These are phyloP conservation scores for Meteorus colon DNA, from an alignment of 2,888 invertebrate genomes.

Conservation along the genomic window DNA sequence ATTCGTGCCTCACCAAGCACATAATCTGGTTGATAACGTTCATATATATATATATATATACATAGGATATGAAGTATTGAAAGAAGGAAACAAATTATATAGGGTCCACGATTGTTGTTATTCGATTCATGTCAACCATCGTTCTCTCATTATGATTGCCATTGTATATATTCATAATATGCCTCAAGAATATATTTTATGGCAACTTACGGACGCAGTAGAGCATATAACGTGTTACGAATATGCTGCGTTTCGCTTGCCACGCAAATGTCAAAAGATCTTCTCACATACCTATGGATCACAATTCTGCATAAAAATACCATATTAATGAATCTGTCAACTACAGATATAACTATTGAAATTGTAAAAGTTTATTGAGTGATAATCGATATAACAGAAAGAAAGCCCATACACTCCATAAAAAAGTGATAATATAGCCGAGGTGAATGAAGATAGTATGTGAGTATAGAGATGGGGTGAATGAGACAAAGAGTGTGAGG, in stretches of 20 bases:
- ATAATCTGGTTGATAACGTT: constrained; percentile 60
- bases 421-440: constrained; percentile 27
- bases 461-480: constrained; percentile 2
- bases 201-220: constrained; percentile 53
- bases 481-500: constrained; percentile 45
- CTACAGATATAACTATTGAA: too few species aligned
- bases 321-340: too few species aligned
- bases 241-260: constrained; percentile 10
- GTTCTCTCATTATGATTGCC: constrained; percentile 64
- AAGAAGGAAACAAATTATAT: constrained; percentile 22
- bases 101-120: constrained; percentile 29
- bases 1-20: constrained; percentile 56
- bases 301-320: too few species aligned
- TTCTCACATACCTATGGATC: too few species aligned
- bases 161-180: constrained; percentile 54
- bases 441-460: constrained; percentile 7
- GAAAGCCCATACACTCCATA: background rate
- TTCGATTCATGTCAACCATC: constrained; percentile 46
- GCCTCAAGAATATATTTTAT: constrained; percentile 61
- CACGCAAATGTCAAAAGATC: constrained; percentile 29
- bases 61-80: constrained; percentile 32
- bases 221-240: constrained; percentile 35
- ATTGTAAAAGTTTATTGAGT: constrained; percentile 60
- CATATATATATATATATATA: constrained; percentile 26
- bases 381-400: constrained; percentile 53